phyloP scores from a whole-genome alignment of 2,888 invertebrate genomes.

The Gortyna flavago region DNA sequence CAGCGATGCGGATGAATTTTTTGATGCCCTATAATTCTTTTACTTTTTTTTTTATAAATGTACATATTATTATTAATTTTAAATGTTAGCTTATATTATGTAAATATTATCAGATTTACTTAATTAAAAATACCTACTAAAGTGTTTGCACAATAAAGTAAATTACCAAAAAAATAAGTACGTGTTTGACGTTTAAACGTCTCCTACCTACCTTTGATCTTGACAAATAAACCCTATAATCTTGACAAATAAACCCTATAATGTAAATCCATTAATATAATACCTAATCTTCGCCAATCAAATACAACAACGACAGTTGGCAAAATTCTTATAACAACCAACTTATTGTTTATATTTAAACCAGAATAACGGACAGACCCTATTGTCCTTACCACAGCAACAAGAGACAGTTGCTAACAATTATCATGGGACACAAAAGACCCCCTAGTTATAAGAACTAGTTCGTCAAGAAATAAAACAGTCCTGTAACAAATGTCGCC shows the following conservation, averaged over 20 bases:
- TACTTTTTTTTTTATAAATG: too few species aligned
- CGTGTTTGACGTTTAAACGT: not conserved
- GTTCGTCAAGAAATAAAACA: slow-evolving; percentile 33
- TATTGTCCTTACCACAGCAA: slow-evolving; percentile 36
- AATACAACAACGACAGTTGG: slow-evolving; percentile 39
- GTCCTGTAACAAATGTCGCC: slow-evolving; percentile 44
- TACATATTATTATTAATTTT: too few species aligned
- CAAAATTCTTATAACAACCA: not conserved
- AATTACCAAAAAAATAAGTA: not conserved
- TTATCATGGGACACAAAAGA: slow-evolving; percentile 63
- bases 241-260: not conserved
- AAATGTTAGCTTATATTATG: too few species aligned
- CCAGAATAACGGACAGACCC: slow-evolving; percentile 37
- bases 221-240: not conserved
- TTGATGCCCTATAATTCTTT: too few species aligned
- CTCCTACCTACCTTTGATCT: too few species aligned
- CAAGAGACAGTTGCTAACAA: slow-evolving; percentile 71
- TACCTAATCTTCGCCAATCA: slow-evolving; percentile 1
- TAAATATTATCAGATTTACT: too few species aligned
- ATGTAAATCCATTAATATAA: not conserved
- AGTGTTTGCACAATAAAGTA: not conserved
- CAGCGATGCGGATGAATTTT: too few species aligned
- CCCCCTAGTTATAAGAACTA: slow-evolving; percentile 56
- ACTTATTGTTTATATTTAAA: slow-evolving; percentile 51
- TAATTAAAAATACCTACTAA: too few species aligned